These are phyloP conservation scores for Dendrocincla tyrannina DNA, from an alignment of 2,797 vertebrate species.

Conservation along the genomic window DNA sequence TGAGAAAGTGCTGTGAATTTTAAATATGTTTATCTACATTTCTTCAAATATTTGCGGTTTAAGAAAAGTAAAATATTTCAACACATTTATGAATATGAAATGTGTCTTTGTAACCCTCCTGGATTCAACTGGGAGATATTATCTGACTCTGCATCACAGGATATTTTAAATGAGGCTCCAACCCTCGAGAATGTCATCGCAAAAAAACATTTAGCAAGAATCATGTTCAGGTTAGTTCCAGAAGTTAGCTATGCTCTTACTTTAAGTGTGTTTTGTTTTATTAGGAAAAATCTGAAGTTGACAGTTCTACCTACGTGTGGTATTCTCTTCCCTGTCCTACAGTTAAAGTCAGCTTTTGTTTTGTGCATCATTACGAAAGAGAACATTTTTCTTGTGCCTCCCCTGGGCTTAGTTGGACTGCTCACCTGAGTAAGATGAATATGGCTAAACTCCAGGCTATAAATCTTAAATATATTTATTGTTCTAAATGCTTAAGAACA, in stretches of 20 bases:
- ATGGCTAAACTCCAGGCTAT: constrained; percentile 15
- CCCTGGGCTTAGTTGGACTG: constrained; percentile 9
- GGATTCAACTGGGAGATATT: constrained; percentile 27
- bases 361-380: neutral
- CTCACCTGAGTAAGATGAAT: constrained; percentile 54
- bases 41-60: constrained; percentile 63
- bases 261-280: constrained; percentile 15
- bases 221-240: neutral
- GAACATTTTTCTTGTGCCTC: constrained; percentile 42
- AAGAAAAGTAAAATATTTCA: constrained; percentile 57
- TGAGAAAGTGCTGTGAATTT: constrained; percentile 65
- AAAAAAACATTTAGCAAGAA: neutral
- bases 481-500: constrained; percentile 3
- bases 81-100: constrained; percentile 49
- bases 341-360: neutral
- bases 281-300: constrained; percentile 6
- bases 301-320: neutral
- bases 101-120: constrained; percentile 41
- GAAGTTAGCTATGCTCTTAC: neutral
- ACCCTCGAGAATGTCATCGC: neutral
- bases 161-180: constrained; percentile 13
- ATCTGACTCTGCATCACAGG: neutral
- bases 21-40: constrained; percentile 64
- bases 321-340: neutral
- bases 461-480: constrained; percentile 56